Conservation (phyloP, 2,888 invertebrate species). For the Aspidiotus destructor region DNA sequence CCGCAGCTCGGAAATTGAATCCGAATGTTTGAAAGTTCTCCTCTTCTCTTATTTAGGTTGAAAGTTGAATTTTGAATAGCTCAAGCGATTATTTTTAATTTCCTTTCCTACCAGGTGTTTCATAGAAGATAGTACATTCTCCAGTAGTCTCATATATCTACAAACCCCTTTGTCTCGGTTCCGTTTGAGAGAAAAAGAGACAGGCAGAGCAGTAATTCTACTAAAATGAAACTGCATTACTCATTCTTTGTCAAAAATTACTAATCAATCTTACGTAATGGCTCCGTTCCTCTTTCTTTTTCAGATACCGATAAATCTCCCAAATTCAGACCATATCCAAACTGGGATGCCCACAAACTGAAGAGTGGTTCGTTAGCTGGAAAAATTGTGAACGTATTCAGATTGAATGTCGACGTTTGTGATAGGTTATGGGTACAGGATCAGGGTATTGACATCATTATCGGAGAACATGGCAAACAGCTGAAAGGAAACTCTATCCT, state of each 20-base stretch:
- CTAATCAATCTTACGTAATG: too few species aligned
- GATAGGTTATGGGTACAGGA: slow-evolving; percentile 70
- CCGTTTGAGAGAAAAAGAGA: too few species aligned
- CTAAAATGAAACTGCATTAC: background rate
- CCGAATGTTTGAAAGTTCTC: too few species aligned
- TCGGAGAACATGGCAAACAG: slow-evolving; percentile 49
- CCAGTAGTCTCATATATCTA: too few species aligned
- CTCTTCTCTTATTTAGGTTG: too few species aligned
- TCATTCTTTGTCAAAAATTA: background rate
- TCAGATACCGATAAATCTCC: slow-evolving; percentile 48
- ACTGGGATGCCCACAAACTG: slow-evolving; percentile 67
- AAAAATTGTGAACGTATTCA: slow-evolving; percentile 56
- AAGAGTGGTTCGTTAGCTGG: slow-evolving; percentile 41
- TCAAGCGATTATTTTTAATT: too few species aligned
- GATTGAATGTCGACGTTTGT: slow-evolving; percentile 63
- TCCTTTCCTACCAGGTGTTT: too few species aligned
- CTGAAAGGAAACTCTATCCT: slow-evolving; percentile 54
- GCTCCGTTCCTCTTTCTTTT: slow-evolving; percentile 17
- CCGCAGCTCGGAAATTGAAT: too few species aligned
- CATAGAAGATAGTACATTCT: too few species aligned
- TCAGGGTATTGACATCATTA: slow-evolving; percentile 64
- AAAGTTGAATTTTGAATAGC: too few species aligned
- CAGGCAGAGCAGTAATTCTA: background rate
- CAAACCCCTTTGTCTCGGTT: too few species aligned
- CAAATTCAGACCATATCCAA: slow-evolving; percentile 62